Evolutionary conservation across 2,113 vertebrate genomes (phyloP).

Genomic region (Hylia prasina): DNA sequence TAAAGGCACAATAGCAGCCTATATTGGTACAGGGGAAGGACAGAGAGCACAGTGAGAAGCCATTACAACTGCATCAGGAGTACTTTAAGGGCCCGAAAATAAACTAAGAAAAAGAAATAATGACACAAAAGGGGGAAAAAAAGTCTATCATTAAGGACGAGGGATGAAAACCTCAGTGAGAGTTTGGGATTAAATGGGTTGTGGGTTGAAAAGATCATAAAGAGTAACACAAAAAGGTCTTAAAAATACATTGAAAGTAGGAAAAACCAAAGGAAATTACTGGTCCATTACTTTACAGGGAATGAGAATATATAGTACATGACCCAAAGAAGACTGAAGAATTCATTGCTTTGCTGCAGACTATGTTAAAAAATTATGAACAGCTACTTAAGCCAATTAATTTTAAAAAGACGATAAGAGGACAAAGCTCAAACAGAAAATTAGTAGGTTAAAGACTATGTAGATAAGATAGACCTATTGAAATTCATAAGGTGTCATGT

Average conservation of each 20-base stretch:
- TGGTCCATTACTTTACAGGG: not conserved
- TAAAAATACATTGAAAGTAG: not conserved
- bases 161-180: not conserved
- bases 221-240: not conserved
- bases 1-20: slow-evolving; percentile 14
- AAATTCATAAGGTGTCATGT: not conserved
- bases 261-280: not conserved
- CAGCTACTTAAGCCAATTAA: slow-evolving; percentile 23
- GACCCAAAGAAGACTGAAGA: not conserved
- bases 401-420: not conserved
- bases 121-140: not conserved
- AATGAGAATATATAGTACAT: not conserved
- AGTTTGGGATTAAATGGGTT: slow-evolving; percentile 5
- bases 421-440: slow-evolving; percentile 10
- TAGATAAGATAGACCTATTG: not conserved
- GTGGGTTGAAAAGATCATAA: not conserved
- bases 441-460: not conserved
- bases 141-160: not conserved
- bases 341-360: not conserved
- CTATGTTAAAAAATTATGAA: not conserved
- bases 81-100: not conserved
- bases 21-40: not conserved
- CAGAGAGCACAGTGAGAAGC: slow-evolving; percentile 29
- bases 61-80: slow-evolving; percentile 41
- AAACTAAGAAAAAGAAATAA: slow-evolving; percentile 18